Percentiles rank a stretch among this genome's conserved stretches.
phyloP scores from a whole-genome alignment of 2,113 vertebrate genomes.

The Tetrao urogallus region DNA sequence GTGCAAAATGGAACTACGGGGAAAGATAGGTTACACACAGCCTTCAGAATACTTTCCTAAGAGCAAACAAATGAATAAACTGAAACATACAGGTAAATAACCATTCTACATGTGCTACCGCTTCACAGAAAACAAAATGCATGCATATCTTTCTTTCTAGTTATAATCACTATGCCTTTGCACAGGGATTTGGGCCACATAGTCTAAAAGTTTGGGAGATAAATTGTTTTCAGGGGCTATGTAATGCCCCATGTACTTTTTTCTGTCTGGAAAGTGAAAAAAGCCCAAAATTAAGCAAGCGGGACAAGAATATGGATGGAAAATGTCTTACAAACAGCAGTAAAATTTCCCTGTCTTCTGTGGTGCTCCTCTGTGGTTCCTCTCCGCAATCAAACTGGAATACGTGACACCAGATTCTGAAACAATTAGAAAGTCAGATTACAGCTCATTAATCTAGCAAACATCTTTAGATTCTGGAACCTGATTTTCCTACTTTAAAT shows the following conservation, averaged over 20 bases:
- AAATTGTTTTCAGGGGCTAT: background rate
- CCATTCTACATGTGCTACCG: background rate
- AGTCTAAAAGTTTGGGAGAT: background rate
- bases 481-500: background rate
- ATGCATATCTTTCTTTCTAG: background rate
- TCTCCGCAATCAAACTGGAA: background rate
- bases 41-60: background rate
- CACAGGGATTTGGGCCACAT: background rate
- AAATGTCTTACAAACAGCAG: background rate
- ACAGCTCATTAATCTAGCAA: constrained; percentile 15
- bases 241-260: background rate
- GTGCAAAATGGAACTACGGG: constrained; percentile 17
- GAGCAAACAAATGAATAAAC: background rate
- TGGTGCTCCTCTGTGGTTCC: background rate
- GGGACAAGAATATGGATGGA: background rate
- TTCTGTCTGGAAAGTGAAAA: background rate
- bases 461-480: background rate
- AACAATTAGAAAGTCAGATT: background rate
- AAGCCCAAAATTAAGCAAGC: background rate
- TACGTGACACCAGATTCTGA: background rate
- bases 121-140: background rate
- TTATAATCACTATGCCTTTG: background rate
- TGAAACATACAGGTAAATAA: background rate
- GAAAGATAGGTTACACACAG: background rate
- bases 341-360: background rate